phyloP scores from a whole-genome alignment of 2,797 vertebrate genomes.

The Tragopan temminckii region DNA sequence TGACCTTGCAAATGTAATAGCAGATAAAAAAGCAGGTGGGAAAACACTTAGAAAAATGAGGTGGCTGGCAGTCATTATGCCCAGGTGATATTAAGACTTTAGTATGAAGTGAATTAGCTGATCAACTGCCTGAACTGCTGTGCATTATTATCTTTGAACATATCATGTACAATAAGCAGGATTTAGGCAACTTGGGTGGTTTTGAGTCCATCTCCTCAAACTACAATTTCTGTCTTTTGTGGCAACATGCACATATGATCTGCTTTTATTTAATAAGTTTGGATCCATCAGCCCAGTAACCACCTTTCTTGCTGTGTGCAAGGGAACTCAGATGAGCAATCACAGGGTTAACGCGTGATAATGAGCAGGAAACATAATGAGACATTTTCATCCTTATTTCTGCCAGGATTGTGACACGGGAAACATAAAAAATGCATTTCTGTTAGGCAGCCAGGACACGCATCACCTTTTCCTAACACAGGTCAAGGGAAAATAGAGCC shows the following conservation, averaged over 20 bases:
- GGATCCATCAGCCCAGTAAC: not conserved
- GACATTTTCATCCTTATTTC: not conserved
- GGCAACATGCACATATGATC: not conserved
- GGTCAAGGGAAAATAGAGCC: not conserved
- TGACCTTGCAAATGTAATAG: not conserved
- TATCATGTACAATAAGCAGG: not conserved
- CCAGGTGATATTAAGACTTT: not conserved
- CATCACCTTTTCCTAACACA: not conserved
- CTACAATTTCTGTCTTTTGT: not conserved
- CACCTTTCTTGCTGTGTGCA: not conserved
- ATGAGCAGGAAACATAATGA: conserved; percentile 4
- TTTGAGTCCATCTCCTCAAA: not conserved
- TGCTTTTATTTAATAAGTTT: not conserved
- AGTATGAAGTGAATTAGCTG: not conserved
- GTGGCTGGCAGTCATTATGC: not conserved
- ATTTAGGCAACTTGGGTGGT: not conserved
- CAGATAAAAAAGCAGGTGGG: not conserved
- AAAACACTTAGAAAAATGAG: not conserved
- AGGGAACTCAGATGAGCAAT: not conserved
- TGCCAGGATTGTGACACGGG: not conserved
- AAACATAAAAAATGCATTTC: not conserved
- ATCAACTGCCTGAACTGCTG: not conserved
- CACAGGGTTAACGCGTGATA: not conserved
- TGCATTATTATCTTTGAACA: not conserved
- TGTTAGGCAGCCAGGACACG: not conserved